phyloP scores from a whole-genome alignment of 2,888 invertebrate species.

The Drosophila quinaria region DNA sequence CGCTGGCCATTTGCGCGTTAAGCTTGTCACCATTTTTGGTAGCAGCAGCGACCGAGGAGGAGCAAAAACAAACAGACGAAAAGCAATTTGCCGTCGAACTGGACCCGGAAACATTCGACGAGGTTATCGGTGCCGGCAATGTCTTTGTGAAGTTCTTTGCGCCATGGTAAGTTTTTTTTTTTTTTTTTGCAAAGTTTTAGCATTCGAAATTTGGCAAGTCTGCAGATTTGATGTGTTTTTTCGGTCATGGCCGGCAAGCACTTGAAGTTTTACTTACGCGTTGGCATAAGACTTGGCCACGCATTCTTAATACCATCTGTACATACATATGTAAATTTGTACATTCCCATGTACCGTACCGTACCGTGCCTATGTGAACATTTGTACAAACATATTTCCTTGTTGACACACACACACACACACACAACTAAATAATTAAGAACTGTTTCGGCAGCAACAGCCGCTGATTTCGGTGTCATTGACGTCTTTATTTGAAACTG shows the following conservation, averaged over 20 bases:
- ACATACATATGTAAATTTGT: constrained; percentile 28
- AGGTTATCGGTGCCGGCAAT: constrained; percentile 88
- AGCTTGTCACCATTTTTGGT: constrained; percentile 42
- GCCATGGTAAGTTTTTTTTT: constrained; percentile 91
- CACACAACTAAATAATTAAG: constrained; percentile 5
- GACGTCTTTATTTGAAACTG: constrained; percentile 18
- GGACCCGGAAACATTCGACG: constrained; percentile 88
- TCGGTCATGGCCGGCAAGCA: constrained; percentile 8
- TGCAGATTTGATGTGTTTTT: background rate
- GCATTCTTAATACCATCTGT: constrained; percentile 49
- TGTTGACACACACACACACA: constrained; percentile 12
- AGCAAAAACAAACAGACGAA: constrained; percentile 50
- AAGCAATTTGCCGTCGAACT: constrained; percentile 85
- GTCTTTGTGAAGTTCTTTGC: constrained; percentile 93
- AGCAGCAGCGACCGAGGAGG: constrained; percentile 35
- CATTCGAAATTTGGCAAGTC: constrained; percentile 5
- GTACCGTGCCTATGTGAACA: background rate
- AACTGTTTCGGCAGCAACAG: constrained; percentile 15
- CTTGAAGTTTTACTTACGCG: background rate
- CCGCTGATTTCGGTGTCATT: constrained; percentile 16
- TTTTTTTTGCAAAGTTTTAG: background rate
- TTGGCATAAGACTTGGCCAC: constrained; percentile 30
- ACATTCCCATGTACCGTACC: background rate
- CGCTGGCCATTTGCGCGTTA: constrained; percentile 57
- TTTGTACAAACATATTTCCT: constrained; percentile 18